phyloP scores from a whole-genome alignment of 2,888 invertebrate genomes.

The Philopedon plagiatum region DNA sequence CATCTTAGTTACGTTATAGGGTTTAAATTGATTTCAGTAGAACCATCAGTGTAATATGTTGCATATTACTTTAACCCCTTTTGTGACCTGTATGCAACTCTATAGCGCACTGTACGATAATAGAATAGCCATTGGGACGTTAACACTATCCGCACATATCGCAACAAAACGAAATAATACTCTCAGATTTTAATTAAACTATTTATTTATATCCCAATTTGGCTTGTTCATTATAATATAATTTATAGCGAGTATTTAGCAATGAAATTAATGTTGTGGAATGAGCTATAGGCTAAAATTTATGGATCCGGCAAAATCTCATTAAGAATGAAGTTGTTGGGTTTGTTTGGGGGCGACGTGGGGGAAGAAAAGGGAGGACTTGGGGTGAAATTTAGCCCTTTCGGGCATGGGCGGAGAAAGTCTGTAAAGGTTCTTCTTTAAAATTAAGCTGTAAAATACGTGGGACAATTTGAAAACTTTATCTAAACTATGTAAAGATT shows the following conservation, averaged over 20 bases:
- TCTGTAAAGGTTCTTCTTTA: not conserved
- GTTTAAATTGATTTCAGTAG: too few relatives aligned
- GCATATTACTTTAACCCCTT: slow-evolving; percentile 38
- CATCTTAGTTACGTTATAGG: too few relatives aligned
- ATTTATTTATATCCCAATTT: slow-evolving; percentile 68
- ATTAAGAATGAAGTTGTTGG: slow-evolving; percentile 71
- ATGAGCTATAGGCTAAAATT: slow-evolving; percentile 70
- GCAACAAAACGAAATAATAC: slow-evolving; percentile 45
- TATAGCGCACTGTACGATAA: slow-evolving; percentile 16
- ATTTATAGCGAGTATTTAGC: slow-evolving; percentile 70
- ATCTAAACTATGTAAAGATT: too few relatives aligned
- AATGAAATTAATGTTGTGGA: slow-evolving; percentile 71
- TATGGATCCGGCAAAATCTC: slow-evolving; percentile 71
- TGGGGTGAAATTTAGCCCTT: slow-evolving; percentile 50
- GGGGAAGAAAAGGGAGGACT: slow-evolving; percentile 38
- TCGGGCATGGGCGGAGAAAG: slow-evolving; percentile 30
- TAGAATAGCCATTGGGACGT: slow-evolving; percentile 45
- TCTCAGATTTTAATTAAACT: slow-evolving; percentile 63
- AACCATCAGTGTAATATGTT: too few relatives aligned
- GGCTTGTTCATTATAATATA: slow-evolving; percentile 69
- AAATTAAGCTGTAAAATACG: not conserved
- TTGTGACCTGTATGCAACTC: slow-evolving; percentile 12
- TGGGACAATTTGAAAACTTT: not conserved
- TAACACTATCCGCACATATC: slow-evolving; percentile 39
- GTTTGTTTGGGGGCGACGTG: slow-evolving; percentile 63